phyloP scores from a whole-genome alignment of 1,140 invertebrate genomes.

The Tetramorium parvispinum region DNA sequence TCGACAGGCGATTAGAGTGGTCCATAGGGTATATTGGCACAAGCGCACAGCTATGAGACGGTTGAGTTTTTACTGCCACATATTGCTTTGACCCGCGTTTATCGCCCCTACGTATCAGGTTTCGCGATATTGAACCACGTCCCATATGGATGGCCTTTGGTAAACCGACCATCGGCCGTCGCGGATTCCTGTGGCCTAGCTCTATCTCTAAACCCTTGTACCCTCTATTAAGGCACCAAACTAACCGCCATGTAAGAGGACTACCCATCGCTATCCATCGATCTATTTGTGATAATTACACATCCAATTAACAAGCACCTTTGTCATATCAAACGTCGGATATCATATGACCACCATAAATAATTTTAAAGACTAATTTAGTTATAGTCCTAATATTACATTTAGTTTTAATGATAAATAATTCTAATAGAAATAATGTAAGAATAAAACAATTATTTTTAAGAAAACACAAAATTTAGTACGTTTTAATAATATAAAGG shows the following conservation, averaged over 20 bases:
- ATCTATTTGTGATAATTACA: constrained; percentile 55
- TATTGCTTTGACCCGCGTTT: constrained; percentile 50
- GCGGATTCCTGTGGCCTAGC: constrained; percentile 65
- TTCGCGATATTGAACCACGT: constrained; percentile 53
- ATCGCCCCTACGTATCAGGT: constrained; percentile 40
- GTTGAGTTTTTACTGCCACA: constrained; percentile 27
- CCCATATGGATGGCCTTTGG: constrained; percentile 53
- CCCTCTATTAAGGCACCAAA: constrained; percentile 59
- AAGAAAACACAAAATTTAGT: not conserved
- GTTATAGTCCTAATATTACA: not conserved
- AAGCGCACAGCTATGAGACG: not conserved
- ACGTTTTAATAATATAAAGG: not conserved
- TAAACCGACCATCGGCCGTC: constrained; percentile 57
- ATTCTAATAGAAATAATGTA: not conserved
- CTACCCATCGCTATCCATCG: not conserved
- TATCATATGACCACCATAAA: not conserved
- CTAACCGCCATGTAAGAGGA: constrained; percentile 44
- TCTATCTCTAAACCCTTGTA: constrained; percentile 55
- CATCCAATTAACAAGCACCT: constrained; percentile 39
- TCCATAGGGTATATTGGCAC: not conserved
- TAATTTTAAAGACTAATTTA: not conserved
- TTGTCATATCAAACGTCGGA: not conserved
- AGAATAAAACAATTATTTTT: not conserved
- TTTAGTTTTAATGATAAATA: not conserved
- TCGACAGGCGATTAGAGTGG: constrained; percentile 29